Evolutionary conservation across 2,113 vertebrate genomes (phyloP).

Genomic region (Manacus vitellinus): DNA sequence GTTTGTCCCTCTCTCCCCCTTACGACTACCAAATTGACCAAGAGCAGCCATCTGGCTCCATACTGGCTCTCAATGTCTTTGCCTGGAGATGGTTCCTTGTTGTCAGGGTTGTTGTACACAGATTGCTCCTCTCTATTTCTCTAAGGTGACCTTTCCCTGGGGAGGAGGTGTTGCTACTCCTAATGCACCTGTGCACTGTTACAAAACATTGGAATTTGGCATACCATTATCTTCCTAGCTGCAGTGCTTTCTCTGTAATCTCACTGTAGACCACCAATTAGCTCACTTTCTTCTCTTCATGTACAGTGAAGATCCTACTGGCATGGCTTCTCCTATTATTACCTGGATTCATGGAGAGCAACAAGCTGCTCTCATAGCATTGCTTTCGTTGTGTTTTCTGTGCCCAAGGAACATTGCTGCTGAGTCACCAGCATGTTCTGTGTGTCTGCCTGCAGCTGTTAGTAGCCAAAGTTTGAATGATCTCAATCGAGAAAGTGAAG

Average conservation of each 20-base stretch:
- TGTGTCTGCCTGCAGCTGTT: conserved; percentile 48
- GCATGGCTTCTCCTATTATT: background rate
- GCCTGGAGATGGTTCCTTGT: background rate
- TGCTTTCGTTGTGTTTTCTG: background rate
- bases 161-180: background rate
- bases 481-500: conserved; percentile 76
- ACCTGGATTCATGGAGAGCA: background rate
- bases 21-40: background rate
- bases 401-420: background rate
- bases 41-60: background rate
- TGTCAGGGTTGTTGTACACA: background rate
- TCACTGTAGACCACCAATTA: background rate
- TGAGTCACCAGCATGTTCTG: background rate
- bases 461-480: conserved; percentile 79
- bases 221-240: background rate
- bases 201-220: background rate
- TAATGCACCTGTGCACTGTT: background rate
- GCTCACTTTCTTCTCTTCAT: background rate
- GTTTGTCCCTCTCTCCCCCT: background rate
- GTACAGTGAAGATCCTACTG: background rate
- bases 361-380: background rate
- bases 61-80: background rate
- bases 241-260: background rate
- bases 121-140: background rate
- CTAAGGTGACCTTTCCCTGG: background rate